Evolutionary conservation across 1,140 invertebrate species (phyloP).

Genomic region (Aphidius ervi): DNA sequence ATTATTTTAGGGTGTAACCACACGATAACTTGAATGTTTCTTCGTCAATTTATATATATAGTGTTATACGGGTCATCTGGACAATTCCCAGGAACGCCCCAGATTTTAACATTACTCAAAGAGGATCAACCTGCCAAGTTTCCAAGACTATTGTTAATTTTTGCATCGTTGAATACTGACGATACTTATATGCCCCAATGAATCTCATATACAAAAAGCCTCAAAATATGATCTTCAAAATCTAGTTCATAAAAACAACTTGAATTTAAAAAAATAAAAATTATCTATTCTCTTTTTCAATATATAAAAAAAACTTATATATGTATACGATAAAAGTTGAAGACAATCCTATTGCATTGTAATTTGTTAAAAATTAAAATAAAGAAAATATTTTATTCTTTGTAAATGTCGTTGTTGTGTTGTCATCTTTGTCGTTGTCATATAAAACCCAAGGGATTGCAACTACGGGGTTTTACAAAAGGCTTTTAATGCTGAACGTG

Average conservation of each 20-base stretch:
- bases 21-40: conserved; percentile 4
- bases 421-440: too few species aligned
- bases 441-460: too few species aligned
- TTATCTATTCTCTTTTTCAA: too few species aligned
- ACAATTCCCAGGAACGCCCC: conserved; percentile 49
- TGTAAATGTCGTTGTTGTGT: too few species aligned
- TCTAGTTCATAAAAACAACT: too few species aligned
- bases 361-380: conserved; percentile 41
- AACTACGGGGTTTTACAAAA: too few species aligned
- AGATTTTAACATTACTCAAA: conserved; percentile 56
- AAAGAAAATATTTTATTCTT: not conserved
- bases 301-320: too few species aligned
- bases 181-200: conserved; percentile 36
- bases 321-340: too few species aligned
- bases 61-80: conserved; percentile 40
- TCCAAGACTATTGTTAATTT: conserved; percentile 42
- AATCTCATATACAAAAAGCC: too few species aligned
- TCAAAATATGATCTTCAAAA: too few species aligned
- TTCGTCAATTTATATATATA: not conserved
- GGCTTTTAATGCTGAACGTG: too few species aligned
- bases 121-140: conserved; percentile 49
- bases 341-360: conserved; percentile 15
- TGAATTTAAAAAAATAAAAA: too few species aligned
- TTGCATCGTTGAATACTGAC: conserved; percentile 21
- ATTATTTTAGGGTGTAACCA: not conserved